These are phyloP conservation scores for Ips typographus DNA, from an alignment of 1,140 invertebrate species.

Conservation along the genomic window DNA sequence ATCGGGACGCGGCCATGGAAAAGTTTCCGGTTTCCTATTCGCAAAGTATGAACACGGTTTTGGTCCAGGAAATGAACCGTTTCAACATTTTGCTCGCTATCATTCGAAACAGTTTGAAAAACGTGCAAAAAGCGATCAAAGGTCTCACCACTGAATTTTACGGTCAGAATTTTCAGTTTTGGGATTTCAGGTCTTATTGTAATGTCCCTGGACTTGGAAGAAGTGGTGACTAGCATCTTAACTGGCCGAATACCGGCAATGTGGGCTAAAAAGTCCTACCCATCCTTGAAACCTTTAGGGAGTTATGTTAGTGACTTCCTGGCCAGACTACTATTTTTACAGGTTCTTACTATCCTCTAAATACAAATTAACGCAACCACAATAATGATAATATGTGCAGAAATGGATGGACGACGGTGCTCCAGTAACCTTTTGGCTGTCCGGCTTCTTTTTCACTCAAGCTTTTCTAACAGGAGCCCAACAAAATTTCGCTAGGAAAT, in stretches of 20 bases:
- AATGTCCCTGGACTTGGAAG: slow-evolving; percentile 85
- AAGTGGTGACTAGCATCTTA: slow-evolving; percentile 80
- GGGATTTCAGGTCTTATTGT: slow-evolving; percentile 68
- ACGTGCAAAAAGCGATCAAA: slow-evolving; percentile 88
- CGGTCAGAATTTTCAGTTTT: no score
- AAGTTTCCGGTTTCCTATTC: slow-evolving; percentile 80
- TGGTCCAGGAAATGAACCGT: slow-evolving; percentile 90
- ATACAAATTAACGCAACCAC: not conserved
- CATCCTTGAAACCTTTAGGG: slow-evolving; percentile 88
- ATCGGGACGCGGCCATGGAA: slow-evolving; percentile 65
- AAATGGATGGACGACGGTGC: slow-evolving; percentile 83
- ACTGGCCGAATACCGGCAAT: slow-evolving; percentile 79
- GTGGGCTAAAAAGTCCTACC: slow-evolving; percentile 88
- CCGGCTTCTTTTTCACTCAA: slow-evolving; percentile 95
- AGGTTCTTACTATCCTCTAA: slow-evolving; percentile 55
- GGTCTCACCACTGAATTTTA: slow-evolving; percentile 55
- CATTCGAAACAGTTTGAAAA: slow-evolving; percentile 74
- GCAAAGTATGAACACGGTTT: slow-evolving; percentile 90
- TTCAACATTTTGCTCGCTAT: slow-evolving; percentile 80
- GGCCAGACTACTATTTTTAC: slow-evolving; percentile 75
- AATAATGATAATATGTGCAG: slow-evolving; percentile 50
- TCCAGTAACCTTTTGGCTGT: slow-evolving; percentile 85
- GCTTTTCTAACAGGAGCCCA: slow-evolving; percentile 92
- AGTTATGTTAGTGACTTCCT: slow-evolving; percentile 89
- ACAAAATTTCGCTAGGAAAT: slow-evolving; percentile 92